phyloP scores from a whole-genome alignment of 1,140 invertebrate genomes.

The Heliconius eleuchia region DNA sequence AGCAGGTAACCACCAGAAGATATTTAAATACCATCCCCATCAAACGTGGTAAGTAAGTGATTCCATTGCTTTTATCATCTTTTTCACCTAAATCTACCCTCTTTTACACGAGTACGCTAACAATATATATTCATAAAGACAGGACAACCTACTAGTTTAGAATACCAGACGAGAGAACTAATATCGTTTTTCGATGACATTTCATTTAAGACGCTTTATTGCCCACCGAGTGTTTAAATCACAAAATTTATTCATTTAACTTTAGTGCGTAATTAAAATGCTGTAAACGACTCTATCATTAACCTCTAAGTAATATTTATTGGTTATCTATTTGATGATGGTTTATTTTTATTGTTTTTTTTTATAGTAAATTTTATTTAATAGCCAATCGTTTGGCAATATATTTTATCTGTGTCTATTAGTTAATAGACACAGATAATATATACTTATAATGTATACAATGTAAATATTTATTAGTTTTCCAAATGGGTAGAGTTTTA shows the following conservation, averaged over 20 bases:
- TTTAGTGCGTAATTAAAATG: background rate
- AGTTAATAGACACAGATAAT: background rate
- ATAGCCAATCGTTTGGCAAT: background rate
- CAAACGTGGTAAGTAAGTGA: no score
- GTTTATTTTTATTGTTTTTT: background rate
- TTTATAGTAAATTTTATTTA: no score
- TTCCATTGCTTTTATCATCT: no score
- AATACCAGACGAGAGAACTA: no score
- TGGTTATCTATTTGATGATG: background rate
- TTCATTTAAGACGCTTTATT: constrained; percentile 5
- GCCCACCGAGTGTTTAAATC: background rate
- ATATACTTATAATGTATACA: background rate
- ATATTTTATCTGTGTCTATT: background rate
- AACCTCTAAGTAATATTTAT: background rate
- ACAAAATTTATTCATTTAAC: background rate
- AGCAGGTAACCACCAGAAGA: no score
- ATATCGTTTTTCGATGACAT: constrained; percentile 1
- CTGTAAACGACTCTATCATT: background rate
- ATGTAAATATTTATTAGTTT: background rate
- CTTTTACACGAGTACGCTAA: no score
- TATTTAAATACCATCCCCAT: no score
- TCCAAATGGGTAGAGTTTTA: no score
- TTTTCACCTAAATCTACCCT: no score
- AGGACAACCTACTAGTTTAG: background rate
- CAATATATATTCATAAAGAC: background rate